These are phyloP conservation scores for Micrasema longulum DNA, from an alignment of 1,140 invertebrate species.

Conservation along the genomic window DNA sequence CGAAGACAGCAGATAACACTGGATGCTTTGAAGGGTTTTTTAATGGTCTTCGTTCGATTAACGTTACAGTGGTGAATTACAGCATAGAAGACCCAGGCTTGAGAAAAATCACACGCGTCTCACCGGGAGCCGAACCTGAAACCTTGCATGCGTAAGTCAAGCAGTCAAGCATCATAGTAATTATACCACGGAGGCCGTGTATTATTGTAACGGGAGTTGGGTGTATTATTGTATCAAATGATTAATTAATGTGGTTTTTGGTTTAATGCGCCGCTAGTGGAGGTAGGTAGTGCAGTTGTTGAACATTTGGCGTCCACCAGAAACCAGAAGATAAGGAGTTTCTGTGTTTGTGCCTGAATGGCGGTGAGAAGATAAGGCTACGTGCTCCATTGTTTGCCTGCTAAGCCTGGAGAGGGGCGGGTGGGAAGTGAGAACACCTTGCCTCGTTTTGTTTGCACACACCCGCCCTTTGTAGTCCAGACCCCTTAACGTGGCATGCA, in stretches of 20 bases:
- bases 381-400: slow-evolving; percentile 49
- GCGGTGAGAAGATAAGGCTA: slow-evolving; percentile 52
- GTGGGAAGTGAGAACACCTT: slow-evolving; percentile 46
- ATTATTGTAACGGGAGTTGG: not conserved
- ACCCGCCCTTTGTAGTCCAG: slow-evolving; percentile 33
- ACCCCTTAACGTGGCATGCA: no score
- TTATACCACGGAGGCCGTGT: not conserved
- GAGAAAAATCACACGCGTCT: not conserved
- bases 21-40: not conserved
- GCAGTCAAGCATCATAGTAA: not conserved
- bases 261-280: not conserved
- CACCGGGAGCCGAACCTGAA: not conserved
- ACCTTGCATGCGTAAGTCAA: not conserved
- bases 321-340: slow-evolving; percentile 43
- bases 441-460: slow-evolving; percentile 44
- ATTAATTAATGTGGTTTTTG: not conserved
- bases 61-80: not conserved
- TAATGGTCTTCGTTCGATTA: no score
- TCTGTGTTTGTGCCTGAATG: slow-evolving; percentile 50
- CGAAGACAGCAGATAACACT: no score
- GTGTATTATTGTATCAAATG: not conserved
- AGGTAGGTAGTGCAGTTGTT: slow-evolving; percentile 5
- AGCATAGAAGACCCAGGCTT: not conserved
- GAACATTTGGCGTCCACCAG: slow-evolving; percentile 17
- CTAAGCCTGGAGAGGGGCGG: slow-evolving; percentile 14